Evolutionary conservation across 2,113 vertebrate species (phyloP).

Genomic region (Isichthys henryi): DNA sequence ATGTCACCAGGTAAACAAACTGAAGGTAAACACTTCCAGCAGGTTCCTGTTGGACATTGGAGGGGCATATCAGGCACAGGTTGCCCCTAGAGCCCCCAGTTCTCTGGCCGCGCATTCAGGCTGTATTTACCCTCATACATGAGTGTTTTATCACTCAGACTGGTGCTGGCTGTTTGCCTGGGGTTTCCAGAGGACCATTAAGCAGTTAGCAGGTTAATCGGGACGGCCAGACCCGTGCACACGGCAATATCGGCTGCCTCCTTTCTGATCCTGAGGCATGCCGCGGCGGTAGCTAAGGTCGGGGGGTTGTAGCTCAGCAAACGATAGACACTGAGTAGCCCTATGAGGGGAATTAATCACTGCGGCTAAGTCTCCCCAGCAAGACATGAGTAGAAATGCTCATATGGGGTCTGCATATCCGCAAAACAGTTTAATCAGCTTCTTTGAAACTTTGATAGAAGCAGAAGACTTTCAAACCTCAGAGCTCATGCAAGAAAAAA

Average conservation of each 20-base stretch:
- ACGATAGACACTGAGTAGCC: neutral
- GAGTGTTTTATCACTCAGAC: neutral
- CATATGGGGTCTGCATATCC: neutral
- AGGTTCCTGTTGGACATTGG: neutral
- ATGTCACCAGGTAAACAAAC: neutral
- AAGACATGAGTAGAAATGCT: neutral
- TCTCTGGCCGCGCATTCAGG: neutral
- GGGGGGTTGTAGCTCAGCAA: neutral
- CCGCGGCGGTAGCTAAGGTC: neutral
- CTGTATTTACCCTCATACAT: neutral
- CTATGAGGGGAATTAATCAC: neutral
- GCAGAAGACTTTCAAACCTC: slow-evolving; percentile 14
- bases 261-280: neutral
- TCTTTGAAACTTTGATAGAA: slow-evolving; percentile 27
- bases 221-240: neutral
- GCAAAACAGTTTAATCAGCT: neutral
- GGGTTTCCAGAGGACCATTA: neutral
- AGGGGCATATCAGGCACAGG: neutral
- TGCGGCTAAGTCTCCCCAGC: neutral
- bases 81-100: neutral
- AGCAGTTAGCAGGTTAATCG: slow-evolving; percentile 26
- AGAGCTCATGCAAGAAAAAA: slow-evolving; percentile 15
- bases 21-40: neutral
- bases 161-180: neutral
- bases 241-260: neutral